Evolutionary conservation across 2,797 vertebrate species (phyloP).

Genomic region (Sebastes steindachneri): DNA sequence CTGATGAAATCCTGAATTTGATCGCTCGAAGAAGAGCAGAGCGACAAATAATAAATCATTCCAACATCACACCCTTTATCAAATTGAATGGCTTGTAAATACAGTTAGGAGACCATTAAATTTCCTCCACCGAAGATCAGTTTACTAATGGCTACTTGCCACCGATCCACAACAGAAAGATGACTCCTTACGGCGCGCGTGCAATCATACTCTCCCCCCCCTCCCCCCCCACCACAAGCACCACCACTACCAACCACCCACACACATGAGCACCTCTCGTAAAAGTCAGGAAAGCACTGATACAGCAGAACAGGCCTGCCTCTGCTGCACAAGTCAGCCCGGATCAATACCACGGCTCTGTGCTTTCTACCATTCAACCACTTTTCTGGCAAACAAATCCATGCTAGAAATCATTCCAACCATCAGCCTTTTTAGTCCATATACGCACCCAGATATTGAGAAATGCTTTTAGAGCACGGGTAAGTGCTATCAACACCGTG

Average conservation of each 20-base stretch:
- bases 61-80: slow-evolving; percentile 75
- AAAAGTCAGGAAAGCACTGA: slow-evolving; percentile 85
- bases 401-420: slow-evolving; percentile 69
- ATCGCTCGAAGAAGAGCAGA: slow-evolving; percentile 46
- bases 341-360: slow-evolving; percentile 77
- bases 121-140: slow-evolving; percentile 75
- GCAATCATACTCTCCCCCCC: slow-evolving; percentile 23
- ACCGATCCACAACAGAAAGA: slow-evolving; percentile 77
- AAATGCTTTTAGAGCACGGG: slow-evolving; percentile 76
- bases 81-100: slow-evolving; percentile 80
- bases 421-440: slow-evolving; percentile 70
- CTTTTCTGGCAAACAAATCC: slow-evolving; percentile 78
- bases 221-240: not conserved
- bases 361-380: slow-evolving; percentile 68
- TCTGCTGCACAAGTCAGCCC: slow-evolving; percentile 69
- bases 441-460: slow-evolving; percentile 64
- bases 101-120: slow-evolving; percentile 78
- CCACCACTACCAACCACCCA: not conserved
- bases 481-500: slow-evolving; percentile 66
- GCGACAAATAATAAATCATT: slow-evolving; percentile 66
- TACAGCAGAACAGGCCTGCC: slow-evolving; percentile 80
- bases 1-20: slow-evolving; percentile 55
- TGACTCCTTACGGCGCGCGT: slow-evolving; percentile 65
- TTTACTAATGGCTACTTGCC: slow-evolving; percentile 80
- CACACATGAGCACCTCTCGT: slow-evolving; percentile 70